Conservation (phyloP, 2,113 vertebrate species). For the Centropristis striata region DNA sequence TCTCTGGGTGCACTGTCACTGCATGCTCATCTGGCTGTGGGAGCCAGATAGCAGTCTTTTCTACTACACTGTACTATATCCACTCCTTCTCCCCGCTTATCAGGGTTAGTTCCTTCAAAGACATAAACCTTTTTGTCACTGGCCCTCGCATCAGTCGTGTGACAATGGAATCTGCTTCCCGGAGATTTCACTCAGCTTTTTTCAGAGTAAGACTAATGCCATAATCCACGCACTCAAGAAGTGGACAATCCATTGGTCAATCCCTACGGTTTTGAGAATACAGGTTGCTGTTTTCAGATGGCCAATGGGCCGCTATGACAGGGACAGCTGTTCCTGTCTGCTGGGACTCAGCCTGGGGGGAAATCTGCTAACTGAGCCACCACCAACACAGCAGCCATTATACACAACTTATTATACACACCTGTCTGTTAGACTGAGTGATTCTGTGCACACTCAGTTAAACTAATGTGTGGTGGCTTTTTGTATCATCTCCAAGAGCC, state of each 20-base stretch:
- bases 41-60: constrained; percentile 41
- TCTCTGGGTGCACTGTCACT: constrained; percentile 27
- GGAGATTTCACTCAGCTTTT: constrained; percentile 40
- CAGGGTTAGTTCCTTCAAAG: constrained; percentile 39
- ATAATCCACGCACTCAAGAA: constrained; percentile 54
- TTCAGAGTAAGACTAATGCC: constrained; percentile 47
- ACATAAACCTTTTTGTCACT: constrained; percentile 46
- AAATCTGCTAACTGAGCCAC: constrained; percentile 26
- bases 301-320: constrained; percentile 27
- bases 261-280: constrained; percentile 51
- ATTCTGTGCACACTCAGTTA: not conserved
- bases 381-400: not conserved
- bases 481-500: not conserved
- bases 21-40: constrained; percentile 44
- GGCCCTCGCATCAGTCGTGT: constrained; percentile 27
- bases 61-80: constrained; percentile 1
- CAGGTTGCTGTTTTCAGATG: constrained; percentile 56
- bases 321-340: constrained; percentile 60
- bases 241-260: constrained; percentile 46
- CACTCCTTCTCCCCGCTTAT: constrained; percentile 22
- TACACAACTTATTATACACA: constrained; percentile 18
- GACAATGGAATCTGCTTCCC: constrained; percentile 41
- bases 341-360: constrained; percentile 23
- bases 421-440: not conserved
- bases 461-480: not conserved